These are phyloP conservation scores for Urophycis tenuis DNA, from an alignment of 2,797 vertebrate genomes.

Conservation along the genomic window DNA sequence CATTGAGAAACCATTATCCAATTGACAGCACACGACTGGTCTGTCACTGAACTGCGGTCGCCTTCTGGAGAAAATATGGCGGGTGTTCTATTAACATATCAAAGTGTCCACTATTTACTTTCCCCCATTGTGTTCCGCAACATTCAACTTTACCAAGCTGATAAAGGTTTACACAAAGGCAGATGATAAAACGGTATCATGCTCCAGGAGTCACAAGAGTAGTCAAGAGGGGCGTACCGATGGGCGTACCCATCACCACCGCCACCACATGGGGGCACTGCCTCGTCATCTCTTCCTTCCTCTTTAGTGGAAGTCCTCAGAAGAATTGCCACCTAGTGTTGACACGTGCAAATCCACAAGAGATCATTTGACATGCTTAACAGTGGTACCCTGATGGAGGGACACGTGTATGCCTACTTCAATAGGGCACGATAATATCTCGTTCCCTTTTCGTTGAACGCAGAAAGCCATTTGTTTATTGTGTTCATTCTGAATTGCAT, in stretches of 20 bases:
- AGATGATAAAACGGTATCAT: not conserved
- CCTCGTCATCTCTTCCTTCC: constrained; percentile 80
- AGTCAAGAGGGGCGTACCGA: constrained; percentile 56
- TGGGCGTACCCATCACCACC: constrained; percentile 70
- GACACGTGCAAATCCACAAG: not conserved
- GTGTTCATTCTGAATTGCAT: too few species aligned
- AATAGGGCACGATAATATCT: constrained; percentile 66
- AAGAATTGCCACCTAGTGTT: constrained; percentile 74
- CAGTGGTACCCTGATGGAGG: too few species aligned
- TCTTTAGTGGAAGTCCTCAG: constrained; percentile 77
- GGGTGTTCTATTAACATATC: too few species aligned
- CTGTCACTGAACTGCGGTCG: not conserved
- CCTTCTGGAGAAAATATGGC: not conserved
- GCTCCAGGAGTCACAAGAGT: not conserved
- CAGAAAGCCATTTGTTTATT: constrained; percentile 57
- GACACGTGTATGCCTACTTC: too few species aligned
- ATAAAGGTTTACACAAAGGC: not conserved
- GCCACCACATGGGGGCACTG: constrained; percentile 78
- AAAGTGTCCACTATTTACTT: too few species aligned
- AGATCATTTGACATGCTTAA: constrained; percentile 45
- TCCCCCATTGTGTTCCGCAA: too few species aligned
- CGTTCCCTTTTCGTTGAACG: constrained; percentile 83
- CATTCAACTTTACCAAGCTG: too few species aligned
- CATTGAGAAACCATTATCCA: too few species aligned
- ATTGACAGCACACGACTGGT: not conserved